Base-by-base conservation (phyloP, 2,888 invertebrate genomes). In the Cyaniris semiargus region DNA sequence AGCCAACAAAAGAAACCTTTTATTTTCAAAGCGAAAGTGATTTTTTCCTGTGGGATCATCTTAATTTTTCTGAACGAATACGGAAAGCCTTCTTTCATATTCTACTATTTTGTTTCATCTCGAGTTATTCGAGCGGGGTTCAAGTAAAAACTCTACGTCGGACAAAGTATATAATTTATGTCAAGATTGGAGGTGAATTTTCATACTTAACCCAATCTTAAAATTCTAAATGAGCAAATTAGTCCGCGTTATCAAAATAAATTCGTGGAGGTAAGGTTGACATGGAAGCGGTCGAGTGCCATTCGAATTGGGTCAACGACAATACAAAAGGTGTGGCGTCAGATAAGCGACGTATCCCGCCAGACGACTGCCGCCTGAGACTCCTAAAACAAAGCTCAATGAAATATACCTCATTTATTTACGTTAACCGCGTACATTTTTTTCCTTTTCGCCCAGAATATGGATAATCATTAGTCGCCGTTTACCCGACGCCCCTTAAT, bases 221-320 rank as follows among this genome's bases (percentile, higher is more conserved):
- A 77, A 75, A 81, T 75, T 48, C 48, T 13, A 74, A 56, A 38
- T 78, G 60, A 44, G 72, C 56, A 56, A 77, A 77, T 77, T 77
- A 72, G 71, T 72, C n/a, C 8, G 71, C 34, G 72, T 53, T 77
- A 74, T 74, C 74, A 74, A 53, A 77, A 72, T 76, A 78, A 80
- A 81, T 81, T 82, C 86, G 86, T 86, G 86, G 86, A 89, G 89
- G 88, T 85, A 86, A 86, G 87, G 88, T 88, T 86, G 87, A 87
- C 86, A 87, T 84, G 85, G 86, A 86, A 83, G 83, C 86, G 86
- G 87, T 86, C 85, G 87, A 90, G 89, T 85, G 87, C 84, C 88
- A 88, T 88, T 89, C 86, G 88, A 93, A 93, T 87, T 93, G 87
- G 94, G 93, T 93, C 93, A 93, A 90, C 90, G 90, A 90, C 90